Percentiles rank a stretch among this genome's conserved stretches.
Evolutionary conservation across 2,888 invertebrate genomes (phyloP).

Genomic region (Amphipoea oculea): DNA sequence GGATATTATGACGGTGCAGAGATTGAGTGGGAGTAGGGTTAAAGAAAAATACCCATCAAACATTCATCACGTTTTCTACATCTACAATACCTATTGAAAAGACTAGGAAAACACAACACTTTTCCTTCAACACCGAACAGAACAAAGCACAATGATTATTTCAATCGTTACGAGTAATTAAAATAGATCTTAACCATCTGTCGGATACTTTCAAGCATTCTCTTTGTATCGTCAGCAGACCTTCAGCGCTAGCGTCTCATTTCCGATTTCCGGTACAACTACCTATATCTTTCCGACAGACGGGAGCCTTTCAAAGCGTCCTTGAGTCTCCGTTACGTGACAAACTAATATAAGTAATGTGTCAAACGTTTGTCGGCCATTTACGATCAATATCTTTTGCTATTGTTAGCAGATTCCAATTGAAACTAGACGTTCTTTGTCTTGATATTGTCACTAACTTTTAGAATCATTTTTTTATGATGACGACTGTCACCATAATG

Average conservation of each 20-base stretch:
- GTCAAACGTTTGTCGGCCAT: conserved; percentile 42
- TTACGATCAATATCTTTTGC: conserved; percentile 59
- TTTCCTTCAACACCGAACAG: background rate
- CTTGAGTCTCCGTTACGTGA: conserved; percentile 58
- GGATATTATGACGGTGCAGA: background rate
- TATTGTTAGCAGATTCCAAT: conserved; percentile 43
- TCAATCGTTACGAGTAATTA: background rate
- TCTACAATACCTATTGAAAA: background rate
- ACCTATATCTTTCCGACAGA: conserved; percentile 35
- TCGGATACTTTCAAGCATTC: conserved; percentile 12
- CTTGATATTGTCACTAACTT: background rate
- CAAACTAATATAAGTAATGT: conserved; percentile 56
- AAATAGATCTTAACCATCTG: background rate
- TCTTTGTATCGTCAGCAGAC: conserved; percentile 12
- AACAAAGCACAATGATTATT: background rate
- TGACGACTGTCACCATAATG: background rate
- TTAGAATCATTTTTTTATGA: background rate
- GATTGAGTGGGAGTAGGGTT: background rate
- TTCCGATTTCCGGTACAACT: conserved; percentile 59
- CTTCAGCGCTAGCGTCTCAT: conserved; percentile 47
- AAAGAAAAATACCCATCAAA: background rate
- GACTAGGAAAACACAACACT: background rate
- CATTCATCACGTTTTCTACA: background rate
- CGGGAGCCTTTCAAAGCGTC: conserved; percentile 38
- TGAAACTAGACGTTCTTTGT: conserved; percentile 22